Percentiles rank a stretch among this genome's conserved stretches.
Evolutionary conservation across 2,113 vertebrate genomes (phyloP).

Genomic region (Protobothrops flavoviridis): DNA sequence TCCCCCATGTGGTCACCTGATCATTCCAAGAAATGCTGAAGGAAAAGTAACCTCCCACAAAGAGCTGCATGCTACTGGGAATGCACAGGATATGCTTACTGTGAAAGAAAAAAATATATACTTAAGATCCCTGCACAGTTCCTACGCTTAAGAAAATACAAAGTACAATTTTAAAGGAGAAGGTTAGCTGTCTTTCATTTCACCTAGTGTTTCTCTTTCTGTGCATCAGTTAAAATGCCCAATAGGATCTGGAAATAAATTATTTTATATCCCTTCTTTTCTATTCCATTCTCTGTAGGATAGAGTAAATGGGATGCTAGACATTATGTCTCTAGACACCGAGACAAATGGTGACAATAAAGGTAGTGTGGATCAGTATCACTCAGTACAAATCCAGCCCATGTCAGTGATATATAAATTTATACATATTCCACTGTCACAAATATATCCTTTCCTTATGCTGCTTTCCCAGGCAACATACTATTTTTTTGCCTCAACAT

Average conservation of each 20-base stretch:
- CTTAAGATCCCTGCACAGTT: not conserved
- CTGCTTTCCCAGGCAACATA: not conserved
- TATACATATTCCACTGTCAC: not conserved
- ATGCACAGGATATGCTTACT: not conserved
- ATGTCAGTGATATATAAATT: not conserved
- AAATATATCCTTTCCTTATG: not conserved
- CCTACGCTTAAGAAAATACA: not conserved
- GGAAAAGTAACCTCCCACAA: not conserved
- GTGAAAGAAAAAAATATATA: not conserved
- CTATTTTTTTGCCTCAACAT: not conserved
- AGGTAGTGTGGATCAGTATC: not conserved
- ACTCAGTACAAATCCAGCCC: not conserved
- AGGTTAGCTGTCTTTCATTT: not conserved
- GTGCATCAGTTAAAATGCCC: not conserved
- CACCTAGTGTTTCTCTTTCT: not conserved
- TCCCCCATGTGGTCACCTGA: not conserved
- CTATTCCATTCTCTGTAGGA: not conserved
- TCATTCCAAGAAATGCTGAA: not conserved
- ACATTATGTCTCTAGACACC: not conserved
- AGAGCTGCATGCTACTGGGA: not conserved
- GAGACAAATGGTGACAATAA: not conserved
- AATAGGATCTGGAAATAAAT: not conserved
- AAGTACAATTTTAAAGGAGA: not conserved
- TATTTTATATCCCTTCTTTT: not conserved
- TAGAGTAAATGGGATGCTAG: not conserved